phyloP scores from a whole-genome alignment of 2,113 vertebrate species.

The Psittacus erithacus region DNA sequence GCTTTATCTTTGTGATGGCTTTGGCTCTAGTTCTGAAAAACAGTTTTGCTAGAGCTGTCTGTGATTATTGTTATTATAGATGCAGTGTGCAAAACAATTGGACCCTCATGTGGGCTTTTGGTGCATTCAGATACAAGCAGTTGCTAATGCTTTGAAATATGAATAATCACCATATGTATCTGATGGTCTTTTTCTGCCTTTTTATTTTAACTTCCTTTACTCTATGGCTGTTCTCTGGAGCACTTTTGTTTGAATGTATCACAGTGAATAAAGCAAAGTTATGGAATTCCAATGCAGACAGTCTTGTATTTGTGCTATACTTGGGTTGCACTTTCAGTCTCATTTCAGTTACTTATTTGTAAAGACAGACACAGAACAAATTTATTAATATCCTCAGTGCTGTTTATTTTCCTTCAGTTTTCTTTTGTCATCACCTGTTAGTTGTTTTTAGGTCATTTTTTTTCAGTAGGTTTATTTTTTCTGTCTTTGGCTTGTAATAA shows the following conservation, averaged over 20 bases:
- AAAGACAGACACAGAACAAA: background rate
- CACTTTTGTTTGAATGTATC: conserved; percentile 64
- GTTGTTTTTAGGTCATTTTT: background rate
- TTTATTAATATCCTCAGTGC: background rate
- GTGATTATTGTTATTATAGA: conserved; percentile 28
- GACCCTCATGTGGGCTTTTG: conserved; percentile 29
- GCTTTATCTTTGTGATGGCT: conserved; percentile 51
- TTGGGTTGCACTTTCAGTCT: background rate
- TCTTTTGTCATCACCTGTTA: background rate
- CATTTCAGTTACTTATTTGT: background rate
- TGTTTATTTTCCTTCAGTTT: background rate
- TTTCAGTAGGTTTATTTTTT: background rate
- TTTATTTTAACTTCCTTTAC: conserved; percentile 54
- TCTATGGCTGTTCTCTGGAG: conserved; percentile 37
- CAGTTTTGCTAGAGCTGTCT: conserved; percentile 29
- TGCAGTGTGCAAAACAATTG: conserved; percentile 18
- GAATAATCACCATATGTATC: conserved; percentile 36
- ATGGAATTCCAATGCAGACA: conserved; percentile 1
- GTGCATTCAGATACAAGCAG: conserved; percentile 36
- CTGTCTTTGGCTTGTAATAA: background rate
- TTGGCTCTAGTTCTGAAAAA: conserved; percentile 32
- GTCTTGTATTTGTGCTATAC: conserved; percentile 5
- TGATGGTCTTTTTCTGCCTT: conserved; percentile 31
- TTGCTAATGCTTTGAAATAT: conserved; percentile 56
- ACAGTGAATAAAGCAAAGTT: conserved; percentile 45